Evolutionary conservation across 1,140 invertebrate genomes (phyloP).

Genomic region (Phenacoccus solenopsis): DNA sequence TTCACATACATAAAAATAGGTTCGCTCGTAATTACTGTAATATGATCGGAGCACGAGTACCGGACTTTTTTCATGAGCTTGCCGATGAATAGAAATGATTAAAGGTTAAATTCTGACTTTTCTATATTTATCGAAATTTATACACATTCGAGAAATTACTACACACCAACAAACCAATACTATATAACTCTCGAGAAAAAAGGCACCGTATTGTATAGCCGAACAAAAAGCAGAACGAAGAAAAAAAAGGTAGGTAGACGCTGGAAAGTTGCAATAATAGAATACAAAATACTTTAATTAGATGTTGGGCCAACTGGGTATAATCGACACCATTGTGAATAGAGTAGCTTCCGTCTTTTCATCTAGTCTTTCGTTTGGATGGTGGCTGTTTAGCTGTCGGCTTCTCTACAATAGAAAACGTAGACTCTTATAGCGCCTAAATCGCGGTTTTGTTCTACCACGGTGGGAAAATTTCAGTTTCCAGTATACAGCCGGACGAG

Average conservation of each 20-base stretch:
- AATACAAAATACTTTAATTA: constrained; percentile 4
- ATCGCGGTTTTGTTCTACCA: constrained; percentile 1
- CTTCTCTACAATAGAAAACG: not conserved
- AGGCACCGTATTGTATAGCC: not conserved
- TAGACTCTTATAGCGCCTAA: not conserved
- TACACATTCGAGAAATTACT: too few species aligned
- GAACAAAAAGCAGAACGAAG: not conserved
- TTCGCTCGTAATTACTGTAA: too few species aligned
- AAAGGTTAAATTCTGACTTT: not conserved
- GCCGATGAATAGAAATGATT: not conserved
- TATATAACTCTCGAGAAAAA: too few species aligned
- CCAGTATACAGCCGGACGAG: not conserved
- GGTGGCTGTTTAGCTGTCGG: not conserved
- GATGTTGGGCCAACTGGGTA: not conserved
- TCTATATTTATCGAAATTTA: constrained; percentile 3
- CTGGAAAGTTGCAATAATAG: not conserved
- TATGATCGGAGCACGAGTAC: not conserved
- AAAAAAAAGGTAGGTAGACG: not conserved
- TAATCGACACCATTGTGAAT: constrained; percentile 1
- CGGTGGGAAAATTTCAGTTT: not conserved
- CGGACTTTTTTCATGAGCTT: not conserved
- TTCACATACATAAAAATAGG: too few species aligned
- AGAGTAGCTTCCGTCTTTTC: constrained; percentile 1
- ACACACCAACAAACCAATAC: too few species aligned
- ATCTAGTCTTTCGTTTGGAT: not conserved